Evolutionary conservation across 2,113 vertebrate species (phyloP).

Genomic region (Leptobrachium ailaonicum): DNA sequence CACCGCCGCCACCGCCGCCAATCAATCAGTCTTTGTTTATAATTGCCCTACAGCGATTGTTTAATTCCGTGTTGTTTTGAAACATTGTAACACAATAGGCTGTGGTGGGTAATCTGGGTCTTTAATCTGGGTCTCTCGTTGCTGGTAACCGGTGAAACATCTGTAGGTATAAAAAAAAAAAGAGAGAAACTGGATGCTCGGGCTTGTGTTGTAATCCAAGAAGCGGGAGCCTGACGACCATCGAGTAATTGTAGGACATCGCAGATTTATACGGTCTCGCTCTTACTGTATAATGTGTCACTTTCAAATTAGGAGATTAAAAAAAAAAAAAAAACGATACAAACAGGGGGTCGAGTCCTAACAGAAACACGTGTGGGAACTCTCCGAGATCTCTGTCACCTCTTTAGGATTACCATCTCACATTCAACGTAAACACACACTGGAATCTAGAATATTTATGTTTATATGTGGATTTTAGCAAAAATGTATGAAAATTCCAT

Average conservation of each 20-base stretch:
- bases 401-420: too few species aligned
- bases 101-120: conserved; percentile 7
- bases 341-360: too few species aligned
- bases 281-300: too few species aligned
- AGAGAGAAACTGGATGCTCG: background rate
- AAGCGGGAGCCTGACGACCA: background rate
- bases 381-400: too few species aligned
- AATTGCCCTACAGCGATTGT: conserved; percentile 17
- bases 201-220: background rate
- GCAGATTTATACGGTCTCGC: background rate
- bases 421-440: too few species aligned
- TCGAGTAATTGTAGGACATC: background rate
- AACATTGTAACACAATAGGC: conserved; percentile 1
- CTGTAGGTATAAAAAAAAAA: background rate
- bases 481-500: too few species aligned
- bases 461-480: too few species aligned
- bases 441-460: too few species aligned
- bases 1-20: background rate
- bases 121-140: conserved; percentile 8
- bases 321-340: too few species aligned
- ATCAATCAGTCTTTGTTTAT: conserved; percentile 3
- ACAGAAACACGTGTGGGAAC: too few species aligned
- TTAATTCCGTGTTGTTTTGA: conserved; percentile 28
- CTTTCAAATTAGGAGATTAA: too few species aligned
- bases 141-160: conserved; percentile 5